Base-by-base conservation (phyloP, 2,113 vertebrate species). In the Bungarus multicinctus region DNA sequence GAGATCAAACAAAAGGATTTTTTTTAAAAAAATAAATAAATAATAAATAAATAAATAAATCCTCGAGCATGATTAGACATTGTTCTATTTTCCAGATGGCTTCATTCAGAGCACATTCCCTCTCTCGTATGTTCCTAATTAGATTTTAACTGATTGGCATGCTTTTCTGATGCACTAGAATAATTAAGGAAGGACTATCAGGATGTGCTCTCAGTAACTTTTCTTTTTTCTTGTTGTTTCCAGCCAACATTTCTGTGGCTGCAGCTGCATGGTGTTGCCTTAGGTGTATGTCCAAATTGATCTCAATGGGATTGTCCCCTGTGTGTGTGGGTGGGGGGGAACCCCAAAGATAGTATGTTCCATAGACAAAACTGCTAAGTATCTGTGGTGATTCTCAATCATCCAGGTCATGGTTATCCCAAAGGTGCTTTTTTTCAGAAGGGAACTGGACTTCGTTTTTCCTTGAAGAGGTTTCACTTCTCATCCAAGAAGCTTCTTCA, bases 61-160 rank as follows among this genome's bases (percentile, higher is more conserved):
- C 11, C 69, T 11, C 47, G 0, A 12, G 27, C n/a, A 87, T 53
- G 91, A 69, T 69, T 69, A 47, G 23, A 39, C 45, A 88, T 45
- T 58, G 54, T 90, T 85, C 43, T 43, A 20, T 88, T 88, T 16
- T 87, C 85, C 50, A 55, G 85, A 69, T 88, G 85, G 57, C 89
- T 45, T 69, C 54, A 60, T 64, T 30, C 27, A 69, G 34, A 16
- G 43, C 55, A 64, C 69, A 55, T 85, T 14, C 43, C 43, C 12
- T 9, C 39, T 47, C 88, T n/a, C 22, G 39, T 54, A 6, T 87
- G 57, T 69, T 93, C 64, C 57, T 57, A 93, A 85, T 85, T 89
- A 90, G 11, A 43, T 90, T 64, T 90, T 87, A 93, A 93, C 81
- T 54, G 57, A 93, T 60, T 53, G 25, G 81, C 27, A 57, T 5